phyloP scores from a whole-genome alignment of 30 jellyfish, hydroid and myxozoan genomes.

The Catostylus mosaicus region DNA sequence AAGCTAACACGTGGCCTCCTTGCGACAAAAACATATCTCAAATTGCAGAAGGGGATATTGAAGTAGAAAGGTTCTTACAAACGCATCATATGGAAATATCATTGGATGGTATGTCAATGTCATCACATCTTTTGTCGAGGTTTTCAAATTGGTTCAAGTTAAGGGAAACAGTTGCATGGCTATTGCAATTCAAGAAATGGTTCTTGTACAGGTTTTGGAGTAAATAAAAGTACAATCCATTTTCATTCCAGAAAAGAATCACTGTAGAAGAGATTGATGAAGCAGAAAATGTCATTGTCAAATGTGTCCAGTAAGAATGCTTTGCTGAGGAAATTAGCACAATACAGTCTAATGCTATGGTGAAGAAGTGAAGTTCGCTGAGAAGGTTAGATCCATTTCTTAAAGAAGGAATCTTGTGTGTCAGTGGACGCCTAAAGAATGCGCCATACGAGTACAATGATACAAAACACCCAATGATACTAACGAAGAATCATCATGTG shows the following conservation, averaged over 20 bases:
- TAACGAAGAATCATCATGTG: slow-evolving; percentile 39
- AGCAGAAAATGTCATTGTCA: slow-evolving; percentile 32
- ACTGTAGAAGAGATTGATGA: slow-evolving; percentile 40
- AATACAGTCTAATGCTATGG: not conserved
- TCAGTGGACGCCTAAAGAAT: slow-evolving; percentile 39
- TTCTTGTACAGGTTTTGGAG: slow-evolving; percentile 9
- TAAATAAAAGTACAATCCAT: not conserved
- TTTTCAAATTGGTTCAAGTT: slow-evolving; percentile 37
- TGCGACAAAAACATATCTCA: not conserved
- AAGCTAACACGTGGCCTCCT: slow-evolving; percentile 2
- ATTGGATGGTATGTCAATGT: slow-evolving; percentile 2
- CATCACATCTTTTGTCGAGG: not conserved
- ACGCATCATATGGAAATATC: not conserved
- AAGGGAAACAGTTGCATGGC: slow-evolving; percentile 54
- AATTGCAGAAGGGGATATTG: slow-evolving; percentile 45
- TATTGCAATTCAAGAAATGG: slow-evolving; percentile 54
- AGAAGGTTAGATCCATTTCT: slow-evolving; percentile 12
- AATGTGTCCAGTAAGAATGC: slow-evolving; percentile 37
- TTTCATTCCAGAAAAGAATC: not conserved
- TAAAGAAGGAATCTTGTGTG: slow-evolving; percentile 17
- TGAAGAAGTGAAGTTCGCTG: slow-evolving; percentile 27
- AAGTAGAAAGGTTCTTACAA: slow-evolving; percentile 30
- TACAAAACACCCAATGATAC: slow-evolving; percentile 11
- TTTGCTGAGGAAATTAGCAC: slow-evolving; percentile 36
- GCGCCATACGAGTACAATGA: slow-evolving; percentile 3